phyloP scores from a whole-genome alignment of 2,113 vertebrate species.

The Vulpes vulpes region DNA sequence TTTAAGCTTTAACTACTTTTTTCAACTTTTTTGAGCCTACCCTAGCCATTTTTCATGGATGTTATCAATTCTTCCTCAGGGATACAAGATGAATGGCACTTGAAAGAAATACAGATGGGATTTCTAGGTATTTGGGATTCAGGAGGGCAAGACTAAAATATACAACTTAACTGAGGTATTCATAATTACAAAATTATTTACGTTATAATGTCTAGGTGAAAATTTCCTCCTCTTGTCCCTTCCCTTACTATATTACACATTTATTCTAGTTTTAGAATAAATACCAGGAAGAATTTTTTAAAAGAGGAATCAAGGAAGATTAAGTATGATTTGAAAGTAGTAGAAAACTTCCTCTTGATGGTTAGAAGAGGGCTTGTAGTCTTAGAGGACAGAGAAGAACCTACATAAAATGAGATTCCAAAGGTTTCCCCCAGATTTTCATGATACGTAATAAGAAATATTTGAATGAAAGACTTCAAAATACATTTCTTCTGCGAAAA shows the following conservation, averaged over 20 bases:
- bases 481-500: not conserved
- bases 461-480: not conserved
- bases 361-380: not conserved
- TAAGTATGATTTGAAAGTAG: not conserved
- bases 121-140: constrained; percentile 3
- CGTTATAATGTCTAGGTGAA: not conserved
- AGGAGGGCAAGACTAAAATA: not conserved
- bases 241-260: not conserved
- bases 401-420: not conserved
- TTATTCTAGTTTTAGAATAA: constrained; percentile 27
- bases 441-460: not conserved
- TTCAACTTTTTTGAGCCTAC: not conserved
- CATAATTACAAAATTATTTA: not conserved
- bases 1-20: not conserved
- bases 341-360: not conserved
- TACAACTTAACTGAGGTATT: not conserved
- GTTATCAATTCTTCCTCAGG: not conserved
- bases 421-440: not conserved
- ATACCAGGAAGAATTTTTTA: not conserved
- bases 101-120: not conserved
- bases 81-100: not conserved
- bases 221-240: not conserved
- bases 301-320: constrained; percentile 1
- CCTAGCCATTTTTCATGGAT: not conserved
- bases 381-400: not conserved